Evolutionary conservation across 2,113 vertebrate genomes (phyloP).

Genomic region (Sporophila hypoxantha): DNA sequence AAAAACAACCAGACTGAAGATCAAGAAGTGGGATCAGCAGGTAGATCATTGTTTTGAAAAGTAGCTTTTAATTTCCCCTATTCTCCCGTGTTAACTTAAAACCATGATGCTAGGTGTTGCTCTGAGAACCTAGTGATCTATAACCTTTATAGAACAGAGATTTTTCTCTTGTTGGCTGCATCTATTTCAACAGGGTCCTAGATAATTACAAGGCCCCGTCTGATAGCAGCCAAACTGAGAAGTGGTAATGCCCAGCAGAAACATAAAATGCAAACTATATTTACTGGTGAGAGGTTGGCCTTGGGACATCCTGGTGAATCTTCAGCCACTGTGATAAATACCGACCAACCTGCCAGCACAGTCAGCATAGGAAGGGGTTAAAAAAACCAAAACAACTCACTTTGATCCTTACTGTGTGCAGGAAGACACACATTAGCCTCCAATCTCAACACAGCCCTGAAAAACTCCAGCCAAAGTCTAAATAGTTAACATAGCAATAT

Average conservation of each 20-base stretch:
- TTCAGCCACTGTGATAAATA: neutral
- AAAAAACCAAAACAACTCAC: neutral
- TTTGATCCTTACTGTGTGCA: neutral
- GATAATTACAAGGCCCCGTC: neutral
- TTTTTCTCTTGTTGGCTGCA: neutral
- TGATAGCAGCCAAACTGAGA: neutral
- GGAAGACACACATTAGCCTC: neutral
- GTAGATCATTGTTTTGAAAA: neutral
- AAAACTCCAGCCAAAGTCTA: neutral
- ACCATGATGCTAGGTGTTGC: neutral
- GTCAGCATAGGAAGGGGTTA: neutral
- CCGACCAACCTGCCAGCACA: neutral
- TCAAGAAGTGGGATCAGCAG: neutral
- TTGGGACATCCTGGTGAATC: fast-evolving
- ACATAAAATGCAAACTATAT: neutral
- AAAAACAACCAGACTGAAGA: neutral
- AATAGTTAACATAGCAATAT: neutral
- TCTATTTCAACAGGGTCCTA: neutral
- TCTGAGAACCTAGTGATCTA: neutral
- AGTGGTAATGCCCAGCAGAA: neutral
- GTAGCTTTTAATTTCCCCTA: neutral
- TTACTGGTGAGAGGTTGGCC: neutral
- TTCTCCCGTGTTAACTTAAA: neutral
- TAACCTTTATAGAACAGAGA: neutral
- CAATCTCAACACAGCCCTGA: neutral